Evolutionary conservation across 1,140 invertebrate genomes (phyloP).

Genomic region (Adelges cooleyi): DNA sequence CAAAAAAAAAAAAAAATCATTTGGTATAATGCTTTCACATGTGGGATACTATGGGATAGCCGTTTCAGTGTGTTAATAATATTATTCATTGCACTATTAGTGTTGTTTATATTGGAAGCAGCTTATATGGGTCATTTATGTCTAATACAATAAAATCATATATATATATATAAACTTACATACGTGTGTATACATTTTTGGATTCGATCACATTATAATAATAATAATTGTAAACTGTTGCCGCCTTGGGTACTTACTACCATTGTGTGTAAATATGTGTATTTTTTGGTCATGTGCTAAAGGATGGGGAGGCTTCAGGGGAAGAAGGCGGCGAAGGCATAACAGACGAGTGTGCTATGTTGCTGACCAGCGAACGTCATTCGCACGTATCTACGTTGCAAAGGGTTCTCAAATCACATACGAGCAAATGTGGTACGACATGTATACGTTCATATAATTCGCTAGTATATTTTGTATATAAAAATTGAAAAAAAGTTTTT

Average conservation of each 20-base stretch:
- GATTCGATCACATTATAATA: not conserved
- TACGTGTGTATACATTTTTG: not conserved
- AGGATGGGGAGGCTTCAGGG: conserved; percentile 47
- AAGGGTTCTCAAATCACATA: conserved; percentile 29
- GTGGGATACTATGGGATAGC: not conserved
- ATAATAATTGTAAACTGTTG: conserved; percentile 8
- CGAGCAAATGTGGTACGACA: conserved; percentile 29
- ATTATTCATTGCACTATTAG: conserved; percentile 29
- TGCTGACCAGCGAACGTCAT: conserved; percentile 51
- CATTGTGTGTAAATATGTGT: conserved; percentile 31
- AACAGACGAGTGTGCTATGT: conserved; percentile 72
- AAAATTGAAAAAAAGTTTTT: no score
- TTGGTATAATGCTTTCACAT: conserved; percentile 16
- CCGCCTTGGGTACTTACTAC: conserved; percentile 11
- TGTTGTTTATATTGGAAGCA: conserved; percentile 21
- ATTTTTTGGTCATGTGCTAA: conserved; percentile 38
- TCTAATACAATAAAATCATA: conserved; percentile 5
- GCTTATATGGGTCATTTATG: not conserved
- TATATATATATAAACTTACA: not conserved
- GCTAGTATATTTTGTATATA: no score
- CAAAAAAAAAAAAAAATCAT: not conserved
- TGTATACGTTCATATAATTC: conserved; percentile 8
- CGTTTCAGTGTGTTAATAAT: conserved; percentile 5
- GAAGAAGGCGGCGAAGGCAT: conserved; percentile 53
- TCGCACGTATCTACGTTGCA: conserved; percentile 27